A percentile compares a stretch with the other conserved stretches of the same genome.
phyloP scores from a whole-genome alignment of 2,888 invertebrate species.

The Phlogophora meticulosa region DNA sequence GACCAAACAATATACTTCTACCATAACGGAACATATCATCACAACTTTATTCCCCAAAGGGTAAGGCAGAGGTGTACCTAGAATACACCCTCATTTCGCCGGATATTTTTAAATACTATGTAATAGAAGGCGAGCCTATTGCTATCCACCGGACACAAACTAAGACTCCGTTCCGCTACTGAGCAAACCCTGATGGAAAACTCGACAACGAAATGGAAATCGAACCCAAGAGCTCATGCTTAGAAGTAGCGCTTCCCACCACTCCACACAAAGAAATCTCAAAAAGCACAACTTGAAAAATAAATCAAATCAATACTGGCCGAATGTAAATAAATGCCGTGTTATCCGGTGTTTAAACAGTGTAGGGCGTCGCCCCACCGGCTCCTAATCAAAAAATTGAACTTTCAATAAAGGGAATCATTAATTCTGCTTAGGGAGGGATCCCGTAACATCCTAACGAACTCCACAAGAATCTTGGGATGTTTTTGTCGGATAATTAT shows the following conservation, averaged over 20 bases:
- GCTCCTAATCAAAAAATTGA: slow-evolving; percentile 93
- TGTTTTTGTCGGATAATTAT: slow-evolving; percentile 88
- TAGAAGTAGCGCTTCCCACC: too few species aligned
- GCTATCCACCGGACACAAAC: too few species aligned
- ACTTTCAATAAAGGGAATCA: slow-evolving; percentile 94
- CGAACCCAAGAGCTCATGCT: too few species aligned
- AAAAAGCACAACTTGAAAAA: slow-evolving; percentile 69
- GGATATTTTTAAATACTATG: too few species aligned
- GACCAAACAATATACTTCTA: too few species aligned
- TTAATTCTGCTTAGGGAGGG: slow-evolving; percentile 92
- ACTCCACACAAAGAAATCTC: slow-evolving; percentile 28
- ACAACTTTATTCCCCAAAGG: too few species aligned
- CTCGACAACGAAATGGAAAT: neutral
- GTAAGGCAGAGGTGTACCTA: too few species aligned
- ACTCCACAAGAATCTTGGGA: slow-evolving; percentile 86
- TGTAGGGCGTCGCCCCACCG: slow-evolving; percentile 77
- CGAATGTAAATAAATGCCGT: slow-evolving; percentile 88
- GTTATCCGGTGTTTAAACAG: slow-evolving; percentile 90
- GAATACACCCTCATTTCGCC: too few species aligned
- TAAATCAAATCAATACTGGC: slow-evolving; percentile 87
- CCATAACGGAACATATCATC: too few species aligned
- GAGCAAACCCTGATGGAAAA: too few species aligned
- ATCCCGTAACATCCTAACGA: slow-evolving; percentile 82
- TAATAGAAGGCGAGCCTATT: too few species aligned
- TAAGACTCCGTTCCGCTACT: too few species aligned